These are phyloP conservation scores for Mixornis gularis DNA, from an alignment of 2,113 vertebrate species.

Conservation along the genomic window DNA sequence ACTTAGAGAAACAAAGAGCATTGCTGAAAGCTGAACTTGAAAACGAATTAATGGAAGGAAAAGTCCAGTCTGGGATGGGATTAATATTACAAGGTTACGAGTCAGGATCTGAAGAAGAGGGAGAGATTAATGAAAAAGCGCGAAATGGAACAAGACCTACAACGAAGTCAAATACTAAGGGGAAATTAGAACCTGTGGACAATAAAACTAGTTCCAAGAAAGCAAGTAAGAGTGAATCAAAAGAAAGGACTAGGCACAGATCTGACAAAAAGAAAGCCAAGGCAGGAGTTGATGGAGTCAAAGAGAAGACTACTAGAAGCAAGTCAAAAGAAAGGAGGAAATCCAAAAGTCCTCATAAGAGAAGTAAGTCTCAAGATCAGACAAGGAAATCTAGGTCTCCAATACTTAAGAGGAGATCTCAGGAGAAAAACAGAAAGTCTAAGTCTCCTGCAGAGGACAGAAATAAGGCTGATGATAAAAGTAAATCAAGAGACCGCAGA, in stretches of 20 bases:
- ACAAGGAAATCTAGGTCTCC: conserved; percentile 80
- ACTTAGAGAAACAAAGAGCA: conserved; percentile 96
- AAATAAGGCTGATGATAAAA: conserved; percentile 71
- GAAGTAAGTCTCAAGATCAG: conserved; percentile 82
- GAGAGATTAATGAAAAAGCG: conserved; percentile 83
- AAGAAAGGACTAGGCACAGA: conserved; percentile 85
- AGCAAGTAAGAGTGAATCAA: conserved; percentile 85
- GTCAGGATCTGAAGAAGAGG: conserved; percentile 95
- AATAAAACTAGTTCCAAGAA: conserved; percentile 84
- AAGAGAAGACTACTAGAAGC: conserved; percentile 79
- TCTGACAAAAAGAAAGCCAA: conserved; percentile 87
- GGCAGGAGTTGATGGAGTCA: conserved; percentile 65
- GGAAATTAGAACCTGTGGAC: conserved; percentile 83
- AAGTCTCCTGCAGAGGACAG: conserved; percentile 75
- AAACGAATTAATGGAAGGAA: conserved; percentile 97
- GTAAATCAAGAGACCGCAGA: conserved; percentile 73
- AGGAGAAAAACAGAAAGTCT: conserved; percentile 76
- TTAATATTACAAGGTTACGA: conserved; percentile 97
- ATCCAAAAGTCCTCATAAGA: conserved; percentile 81
- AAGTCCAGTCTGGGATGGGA: conserved; percentile 97
- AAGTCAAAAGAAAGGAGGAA: conserved; percentile 87
- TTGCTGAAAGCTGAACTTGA: conserved; percentile 98
- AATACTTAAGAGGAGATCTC: conserved; percentile 71
- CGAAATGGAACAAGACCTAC: conserved; percentile 84
- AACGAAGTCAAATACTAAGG: conserved; percentile 78